These are phyloP conservation scores for Dolichotis patagonum DNA, from an alignment of 2,113 vertebrate species.

Conservation along the genomic window DNA sequence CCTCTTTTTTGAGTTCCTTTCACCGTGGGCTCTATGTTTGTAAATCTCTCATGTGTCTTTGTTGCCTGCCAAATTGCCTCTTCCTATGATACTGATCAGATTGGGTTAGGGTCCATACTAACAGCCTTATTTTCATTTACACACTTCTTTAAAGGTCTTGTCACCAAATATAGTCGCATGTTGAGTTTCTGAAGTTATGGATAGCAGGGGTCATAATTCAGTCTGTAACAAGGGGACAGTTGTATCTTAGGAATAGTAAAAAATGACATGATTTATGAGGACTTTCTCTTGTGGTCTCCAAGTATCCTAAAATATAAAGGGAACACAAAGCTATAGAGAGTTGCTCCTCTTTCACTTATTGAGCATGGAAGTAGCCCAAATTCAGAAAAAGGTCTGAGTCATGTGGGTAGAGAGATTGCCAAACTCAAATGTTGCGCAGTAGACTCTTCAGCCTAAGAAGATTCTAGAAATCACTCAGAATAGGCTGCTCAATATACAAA, in stretches of 20 bases:
- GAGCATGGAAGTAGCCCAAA: not conserved
- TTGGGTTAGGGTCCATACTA: not conserved
- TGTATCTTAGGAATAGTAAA: not conserved
- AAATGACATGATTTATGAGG: not conserved
- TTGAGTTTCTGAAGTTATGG: not conserved
- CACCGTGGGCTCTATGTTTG: not conserved
- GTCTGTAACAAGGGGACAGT: not conserved
- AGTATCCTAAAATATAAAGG: not conserved
- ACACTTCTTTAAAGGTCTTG: not conserved
- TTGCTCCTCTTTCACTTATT: not conserved
- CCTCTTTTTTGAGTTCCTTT: not conserved
- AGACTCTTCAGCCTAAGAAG: not conserved
- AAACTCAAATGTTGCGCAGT: not conserved
- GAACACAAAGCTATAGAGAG: not conserved
- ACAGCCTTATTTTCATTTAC: not conserved
- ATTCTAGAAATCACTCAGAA: slow-evolving; percentile 11
- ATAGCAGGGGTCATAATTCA: not conserved
- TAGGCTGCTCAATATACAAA: not conserved
- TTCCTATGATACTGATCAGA: not conserved
- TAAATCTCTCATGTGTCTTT: not conserved
- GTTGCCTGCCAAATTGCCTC: not conserved
- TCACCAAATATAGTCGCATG: not conserved
- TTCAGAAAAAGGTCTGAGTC: not conserved
- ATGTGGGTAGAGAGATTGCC: not conserved
- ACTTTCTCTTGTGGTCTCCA: not conserved